Conservation (phyloP, 2,888 invertebrate species). For the Phlogophora meticulosa region DNA sequence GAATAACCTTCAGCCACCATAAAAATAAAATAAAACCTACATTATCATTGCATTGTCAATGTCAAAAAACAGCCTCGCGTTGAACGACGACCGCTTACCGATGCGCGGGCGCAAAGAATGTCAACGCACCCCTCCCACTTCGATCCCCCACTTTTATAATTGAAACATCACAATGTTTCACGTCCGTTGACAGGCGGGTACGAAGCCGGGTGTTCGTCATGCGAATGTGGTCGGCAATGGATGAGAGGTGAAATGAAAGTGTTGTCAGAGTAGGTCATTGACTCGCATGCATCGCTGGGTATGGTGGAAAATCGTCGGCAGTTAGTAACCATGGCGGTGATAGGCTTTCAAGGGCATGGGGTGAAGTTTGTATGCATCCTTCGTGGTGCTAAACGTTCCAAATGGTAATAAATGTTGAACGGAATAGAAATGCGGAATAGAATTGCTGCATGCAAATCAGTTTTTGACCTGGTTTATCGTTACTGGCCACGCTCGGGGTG, state of each 20-base stretch:
- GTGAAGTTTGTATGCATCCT: slow-evolving; percentile 54
- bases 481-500: neutral
- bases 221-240: slow-evolving; percentile 54
- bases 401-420: slow-evolving; percentile 29
- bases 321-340: slow-evolving; percentile 58
- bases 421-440: too few species aligned
- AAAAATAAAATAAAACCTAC: slow-evolving; percentile 48
- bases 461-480: slow-evolving; percentile 18
- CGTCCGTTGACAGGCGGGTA: slow-evolving; percentile 46
- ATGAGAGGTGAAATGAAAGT: slow-evolving; percentile 67
- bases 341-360: slow-evolving; percentile 65
- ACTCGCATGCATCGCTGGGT: slow-evolving; percentile 72
- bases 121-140: slow-evolving; percentile 57
- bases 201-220: slow-evolving; percentile 11
- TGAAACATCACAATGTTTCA: slow-evolving; percentile 47
- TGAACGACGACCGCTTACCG: slow-evolving; percentile 58
- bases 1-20: slow-evolving; percentile 59
- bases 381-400: slow-evolving; percentile 32
- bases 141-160: slow-evolving; percentile 51
- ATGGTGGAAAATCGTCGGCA: slow-evolving; percentile 70
- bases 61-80: slow-evolving; percentile 72
- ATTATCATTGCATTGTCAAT: slow-evolving; percentile 72
- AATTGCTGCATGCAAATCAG: slow-evolving; percentile 10
- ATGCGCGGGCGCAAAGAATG: slow-evolving; percentile 68
- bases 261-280: slow-evolving; percentile 73